phyloP scores from a whole-genome alignment of 2,888 invertebrate genomes.

The Sicus ferrugineus region DNA sequence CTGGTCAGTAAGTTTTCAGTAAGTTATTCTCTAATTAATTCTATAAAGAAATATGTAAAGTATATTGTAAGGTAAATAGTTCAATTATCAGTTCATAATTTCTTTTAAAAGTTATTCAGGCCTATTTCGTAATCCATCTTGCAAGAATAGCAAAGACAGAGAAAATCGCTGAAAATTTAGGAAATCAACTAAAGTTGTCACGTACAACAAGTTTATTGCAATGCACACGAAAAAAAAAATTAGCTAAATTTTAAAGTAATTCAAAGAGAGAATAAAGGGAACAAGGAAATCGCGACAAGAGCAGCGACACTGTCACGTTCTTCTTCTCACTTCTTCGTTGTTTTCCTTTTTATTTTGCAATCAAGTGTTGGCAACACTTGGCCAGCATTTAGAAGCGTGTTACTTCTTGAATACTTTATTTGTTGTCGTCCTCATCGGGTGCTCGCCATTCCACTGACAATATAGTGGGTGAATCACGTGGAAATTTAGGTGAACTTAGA shows the following conservation, averaged over 20 bases:
- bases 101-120: too few relatives aligned
- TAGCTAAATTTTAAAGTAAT: neutral
- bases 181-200: slow-evolving; percentile 57
- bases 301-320: neutral
- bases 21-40: too few relatives aligned
- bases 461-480: neutral
- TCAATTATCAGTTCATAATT: too few relatives aligned
- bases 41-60: too few relatives aligned
- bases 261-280: neutral
- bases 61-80: too few relatives aligned
- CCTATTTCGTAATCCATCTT: too few relatives aligned
- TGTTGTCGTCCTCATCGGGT: neutral
- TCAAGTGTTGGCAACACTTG: slow-evolving; percentile 11
- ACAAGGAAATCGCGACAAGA: neutral
- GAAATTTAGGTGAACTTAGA: neutral
- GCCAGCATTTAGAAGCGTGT: neutral
- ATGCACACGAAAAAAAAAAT: neutral
- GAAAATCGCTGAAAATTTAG: slow-evolving; percentile 42
- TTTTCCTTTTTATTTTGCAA: neutral
- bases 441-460: too few relatives aligned
- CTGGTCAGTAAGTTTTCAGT: too few relatives aligned
- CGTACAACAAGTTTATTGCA: slow-evolving; percentile 55
- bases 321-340: neutral
- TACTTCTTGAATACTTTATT: neutral
- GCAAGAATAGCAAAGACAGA: neutral